A percentile compares a stretch with the other conserved stretches of the same genome.
These are phyloP conservation scores for Ceratina australensis DNA, from an alignment of 1,140 invertebrate species.

Conservation along the genomic window DNA sequence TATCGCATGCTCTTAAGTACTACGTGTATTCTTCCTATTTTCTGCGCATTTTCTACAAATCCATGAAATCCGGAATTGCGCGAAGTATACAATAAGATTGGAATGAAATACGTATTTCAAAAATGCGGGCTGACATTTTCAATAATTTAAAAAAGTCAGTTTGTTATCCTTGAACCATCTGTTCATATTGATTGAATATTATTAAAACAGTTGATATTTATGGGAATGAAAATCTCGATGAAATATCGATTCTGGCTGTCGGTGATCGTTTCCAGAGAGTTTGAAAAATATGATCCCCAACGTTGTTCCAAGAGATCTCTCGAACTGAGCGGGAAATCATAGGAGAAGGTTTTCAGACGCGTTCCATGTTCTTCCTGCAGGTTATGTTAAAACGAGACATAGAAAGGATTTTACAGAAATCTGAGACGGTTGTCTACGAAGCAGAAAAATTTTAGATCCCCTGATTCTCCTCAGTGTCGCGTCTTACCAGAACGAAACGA, in stretches of 20 bases:
- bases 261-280: neutral
- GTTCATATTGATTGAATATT: too few species aligned
- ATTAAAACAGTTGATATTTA: neutral
- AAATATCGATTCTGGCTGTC: neutral
- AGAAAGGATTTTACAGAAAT: slow-evolving; percentile 1
- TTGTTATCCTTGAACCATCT: too few species aligned
- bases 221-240: neutral
- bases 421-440: slow-evolving; percentile 31
- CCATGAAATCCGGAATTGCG: too few species aligned
- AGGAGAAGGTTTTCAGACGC: slow-evolving; percentile 4
- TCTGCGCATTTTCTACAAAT: too few species aligned
- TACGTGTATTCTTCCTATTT: too few species aligned
- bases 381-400: slow-evolving; percentile 19
- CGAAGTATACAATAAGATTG: too few species aligned
- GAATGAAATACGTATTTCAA: too few species aligned
- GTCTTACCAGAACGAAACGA: slow-evolving; percentile 5
- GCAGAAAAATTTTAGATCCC: slow-evolving; percentile 24
- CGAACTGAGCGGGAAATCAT: slow-evolving; percentile 4
- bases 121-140: too few species aligned
- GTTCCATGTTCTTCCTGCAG: slow-evolving; percentile 20
- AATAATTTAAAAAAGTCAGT: too few species aligned
- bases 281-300: neutral
- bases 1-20: too few species aligned
- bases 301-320: neutral
- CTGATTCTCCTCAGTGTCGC: slow-evolving; percentile 21